A percentile compares a stretch with the other conserved stretches of the same genome.
Evolutionary conservation across 2,113 vertebrate species (phyloP).

Genomic region (Podarcis cretensis): DNA sequence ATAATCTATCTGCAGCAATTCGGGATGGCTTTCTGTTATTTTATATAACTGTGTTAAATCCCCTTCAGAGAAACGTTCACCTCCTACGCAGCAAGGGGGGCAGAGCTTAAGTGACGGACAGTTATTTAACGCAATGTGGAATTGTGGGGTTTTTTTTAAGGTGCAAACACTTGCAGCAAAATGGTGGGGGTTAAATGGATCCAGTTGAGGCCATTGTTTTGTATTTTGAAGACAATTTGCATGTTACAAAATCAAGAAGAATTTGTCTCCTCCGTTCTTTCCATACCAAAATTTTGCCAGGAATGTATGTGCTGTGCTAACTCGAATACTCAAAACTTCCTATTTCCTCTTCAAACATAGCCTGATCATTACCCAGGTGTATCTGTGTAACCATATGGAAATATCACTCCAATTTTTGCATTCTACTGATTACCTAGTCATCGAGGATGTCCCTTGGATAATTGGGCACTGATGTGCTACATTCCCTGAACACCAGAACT

Average conservation of each 20-base stretch:
- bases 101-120: conserved; percentile 67
- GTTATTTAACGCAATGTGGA: conserved; percentile 68
- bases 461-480: too few species aligned
- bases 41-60: conserved; percentile 72
- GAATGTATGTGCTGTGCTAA: not conserved
- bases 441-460: too few species aligned
- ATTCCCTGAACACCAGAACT: too few species aligned
- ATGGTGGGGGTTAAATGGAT: not conserved
- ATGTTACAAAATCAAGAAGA: conserved; percentile 8
- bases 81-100: conserved; percentile 64
- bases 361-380: too few species aligned
- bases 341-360: too few species aligned
- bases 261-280: not conserved
- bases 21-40: conserved; percentile 66
- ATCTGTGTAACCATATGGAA: too few species aligned
- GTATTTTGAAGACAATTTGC: conserved; percentile 1
- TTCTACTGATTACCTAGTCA: too few species aligned
- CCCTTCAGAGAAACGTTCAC: conserved; percentile 57
- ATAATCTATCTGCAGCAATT: conserved; percentile 58
- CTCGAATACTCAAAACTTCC: too few species aligned
- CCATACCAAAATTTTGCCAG: not conserved
- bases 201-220: conserved; percentile 3
- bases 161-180: conserved; percentile 46
- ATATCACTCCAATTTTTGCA: too few species aligned
- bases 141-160: conserved; percentile 44